Conservation (phyloP, 2,113 vertebrate species). For the Hystrix brachyura region DNA sequence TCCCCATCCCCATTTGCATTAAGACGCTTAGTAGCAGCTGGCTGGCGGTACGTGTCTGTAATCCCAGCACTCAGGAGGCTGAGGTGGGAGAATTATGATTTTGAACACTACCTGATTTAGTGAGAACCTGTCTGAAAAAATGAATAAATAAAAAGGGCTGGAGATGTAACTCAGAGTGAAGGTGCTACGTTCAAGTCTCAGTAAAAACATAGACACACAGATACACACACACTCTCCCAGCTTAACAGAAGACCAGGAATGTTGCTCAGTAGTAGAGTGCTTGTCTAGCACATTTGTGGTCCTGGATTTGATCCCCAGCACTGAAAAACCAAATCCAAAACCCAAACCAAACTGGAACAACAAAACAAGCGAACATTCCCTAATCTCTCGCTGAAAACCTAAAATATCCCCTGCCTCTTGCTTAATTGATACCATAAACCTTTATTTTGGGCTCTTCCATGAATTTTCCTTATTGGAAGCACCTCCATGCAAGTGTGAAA, state of each 20-base stretch:
- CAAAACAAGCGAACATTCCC: neutral
- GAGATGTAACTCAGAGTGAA: neutral
- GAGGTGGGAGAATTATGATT: neutral
- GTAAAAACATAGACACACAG: neutral
- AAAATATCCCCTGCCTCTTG: neutral
- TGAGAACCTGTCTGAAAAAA: neutral
- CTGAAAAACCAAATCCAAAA: neutral
- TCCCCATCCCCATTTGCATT: neutral
- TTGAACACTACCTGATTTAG: neutral
- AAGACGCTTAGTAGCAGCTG: neutral
- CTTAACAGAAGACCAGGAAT: neutral
- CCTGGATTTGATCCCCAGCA: neutral
- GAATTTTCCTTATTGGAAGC: neutral
- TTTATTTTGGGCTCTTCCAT: neutral
- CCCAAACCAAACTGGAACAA: neutral
- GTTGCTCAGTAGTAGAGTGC: neutral
- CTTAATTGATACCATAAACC: neutral
- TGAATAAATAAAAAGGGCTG: neutral
- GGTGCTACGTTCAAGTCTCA: neutral
- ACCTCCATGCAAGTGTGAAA: neutral
- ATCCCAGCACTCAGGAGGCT: neutral
- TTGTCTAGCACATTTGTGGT: neutral
- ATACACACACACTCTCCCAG: neutral
- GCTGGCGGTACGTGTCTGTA: neutral
- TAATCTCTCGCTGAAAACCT: neutral